Evolutionary conservation across 1,140 invertebrate species (phyloP), one percentile per base, ranked within the genome.

Genomic region (Zaprionus vittiger): DNA sequence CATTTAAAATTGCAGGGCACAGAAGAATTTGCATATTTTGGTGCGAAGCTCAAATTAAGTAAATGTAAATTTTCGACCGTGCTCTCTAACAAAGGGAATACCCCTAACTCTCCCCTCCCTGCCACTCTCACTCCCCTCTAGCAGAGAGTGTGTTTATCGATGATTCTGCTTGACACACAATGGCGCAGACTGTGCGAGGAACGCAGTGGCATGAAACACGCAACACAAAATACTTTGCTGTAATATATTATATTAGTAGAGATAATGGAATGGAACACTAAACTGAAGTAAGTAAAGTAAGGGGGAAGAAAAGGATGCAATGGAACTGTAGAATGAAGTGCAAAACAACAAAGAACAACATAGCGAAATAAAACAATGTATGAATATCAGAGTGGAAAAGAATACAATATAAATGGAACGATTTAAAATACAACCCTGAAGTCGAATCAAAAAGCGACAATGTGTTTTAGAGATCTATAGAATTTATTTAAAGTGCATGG

Each of bases 1-100:
- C 73, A 71, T 66, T 76, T 76, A 76, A 76, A 76, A 72, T 76
- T 76, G 73, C 68, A 72, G 57, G 41, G 38, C 55, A 65, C 5
- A 17, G 55, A 17, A n/a, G 41, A 65, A 59, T 76, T 76, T 70
- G 54, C 73, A 75, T 75, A 57, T 63, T 61, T 59, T 44, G 65
- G 55, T 59, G 41, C 55, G 44, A 44, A 64, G 67, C 52, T 52
- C 26, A 76, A 59, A 64, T 70, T 63, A 64, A 72, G 68, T 49
- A 71, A 76, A 76, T 65, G 68, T 41, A 71, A 72, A 75, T 75
- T 63, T 44, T 72, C 52, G 60, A 59, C 37, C 37, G 37, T 38
- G 37, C 41, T 54, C 60, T 34, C 70, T 76, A 72, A 76, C 56
- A 71, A 68, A 64, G 66, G 22, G 62, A 31, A 17, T 60, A 26